phyloP scores from a whole-genome alignment of 2,797 vertebrate genomes.

The Silurus aristotelis region DNA sequence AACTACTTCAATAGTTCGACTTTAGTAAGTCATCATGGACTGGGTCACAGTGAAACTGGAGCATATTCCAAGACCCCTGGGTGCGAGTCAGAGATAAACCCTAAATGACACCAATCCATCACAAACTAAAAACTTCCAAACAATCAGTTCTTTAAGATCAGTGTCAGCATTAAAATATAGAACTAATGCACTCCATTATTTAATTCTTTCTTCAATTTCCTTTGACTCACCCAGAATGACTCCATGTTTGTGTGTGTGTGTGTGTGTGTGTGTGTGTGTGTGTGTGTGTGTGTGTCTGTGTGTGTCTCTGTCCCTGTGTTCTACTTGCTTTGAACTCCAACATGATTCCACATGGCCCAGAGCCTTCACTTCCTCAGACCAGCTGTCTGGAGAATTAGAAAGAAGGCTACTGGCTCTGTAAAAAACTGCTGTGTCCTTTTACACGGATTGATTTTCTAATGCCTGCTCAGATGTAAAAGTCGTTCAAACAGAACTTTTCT shows the following conservation, averaged over 20 bases:
- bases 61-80: neutral
- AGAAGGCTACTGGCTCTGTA: conserved; percentile 54
- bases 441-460: conserved; percentile 20
- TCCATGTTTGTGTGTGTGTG: neutral
- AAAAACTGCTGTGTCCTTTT: conserved; percentile 38
- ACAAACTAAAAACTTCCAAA: neutral
- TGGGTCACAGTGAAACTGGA: neutral
- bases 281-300: conserved; percentile 8
- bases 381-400: conserved; percentile 66
- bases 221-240: neutral
- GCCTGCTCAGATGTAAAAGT: conserved; percentile 23
- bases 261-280: conserved; percentile 24
- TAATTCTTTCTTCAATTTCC: neutral
- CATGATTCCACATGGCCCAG: conserved; percentile 51
- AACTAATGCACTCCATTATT: too few relatives aligned
- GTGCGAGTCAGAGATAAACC: neutral
- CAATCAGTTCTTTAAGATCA: neutral
- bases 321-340: conserved; percentile 55
- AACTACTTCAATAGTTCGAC: neutral
- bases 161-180: neutral
- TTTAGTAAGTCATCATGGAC: neutral
- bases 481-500: conserved; percentile 5
- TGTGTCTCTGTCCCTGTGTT: conserved; percentile 24
- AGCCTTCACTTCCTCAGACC: conserved; percentile 55
- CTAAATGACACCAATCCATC: neutral